Base-by-base conservation (phyloP, 1,140 invertebrate genomes). In the Frieseomelitta varia region DNA sequence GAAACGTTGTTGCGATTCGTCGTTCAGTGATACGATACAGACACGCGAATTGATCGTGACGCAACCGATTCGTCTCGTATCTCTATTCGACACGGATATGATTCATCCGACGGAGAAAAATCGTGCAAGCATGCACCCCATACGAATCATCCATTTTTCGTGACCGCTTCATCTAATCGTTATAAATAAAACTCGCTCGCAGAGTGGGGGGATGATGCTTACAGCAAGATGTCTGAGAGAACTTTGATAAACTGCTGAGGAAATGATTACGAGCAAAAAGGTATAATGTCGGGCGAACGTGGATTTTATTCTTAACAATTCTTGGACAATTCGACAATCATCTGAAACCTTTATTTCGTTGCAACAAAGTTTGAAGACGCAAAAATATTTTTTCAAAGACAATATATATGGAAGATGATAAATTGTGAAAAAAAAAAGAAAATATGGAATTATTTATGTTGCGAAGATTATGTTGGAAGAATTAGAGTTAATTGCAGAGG, bases 41-140 rank as follows among this genome's bases (percentile, higher is more conserved):
- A 80, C 77, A 84, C 61, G 68, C 81, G 80, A 86, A 88, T 89
- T 84, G 80, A 83, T 86, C 79, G 79, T 85, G 84, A 84, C 87
- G 69, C 78, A 58, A 68, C 56, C 71, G 78, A 79, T 77, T 87
- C 88, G 87, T 83, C 82, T 86, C 87, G 87, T 88, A 85, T 80
- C 87, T 76, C 77, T 65, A 69, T 86, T 89, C 84, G 80, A 89
- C 85, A 56, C 69, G 80, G 81, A 86, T 81, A 81, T 89, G 87
- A 89, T 88, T 88, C 88, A 88, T 84, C 55, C 15, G 72, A 79
- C 75, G 84, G 77, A 81, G 81, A 88, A 89, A 88, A 89, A 89
- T 89, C 77, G 84, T 51, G 69, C 63, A 80, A 74, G 34, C 74
- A 65, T 53, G 68, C 77, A 80, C 67, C 68, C 74, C 74, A 1